Evolutionary conservation across 2,888 invertebrate species (phyloP), one percentile per base, ranked within the genome.

Genomic region (Dendrolimus pini): DNA sequence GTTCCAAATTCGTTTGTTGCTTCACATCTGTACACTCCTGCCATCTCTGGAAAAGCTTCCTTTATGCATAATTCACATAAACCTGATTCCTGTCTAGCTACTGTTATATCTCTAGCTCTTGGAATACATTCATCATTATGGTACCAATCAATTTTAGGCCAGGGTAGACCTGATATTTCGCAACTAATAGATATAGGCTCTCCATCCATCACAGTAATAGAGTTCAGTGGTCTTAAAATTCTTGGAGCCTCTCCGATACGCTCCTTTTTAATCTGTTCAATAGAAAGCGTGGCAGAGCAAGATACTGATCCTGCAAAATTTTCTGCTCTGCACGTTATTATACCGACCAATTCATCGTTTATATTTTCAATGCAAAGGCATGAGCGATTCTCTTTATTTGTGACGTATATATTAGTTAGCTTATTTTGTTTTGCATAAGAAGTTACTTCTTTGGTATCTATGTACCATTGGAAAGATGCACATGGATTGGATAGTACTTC

Each of bases 31-130:
- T 98, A 98, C 78, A 93, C 94, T 60, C 98, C 98, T 71, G 95
- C 94, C 91, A 97, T 96, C 92, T 98, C 98, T 12, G 96, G 96
- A 74, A 96, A 96, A 57, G 96, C 97, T 92, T 97, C 97, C 64
- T 93, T 93, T 68, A 98, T 96, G 64, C 94, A 93, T 66, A 98
- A 89, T 77, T 94, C 94, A 75, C 96, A 96, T 61, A 93, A 89
- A 62, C 97, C 97, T 73, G 96, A 95, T 64, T 93, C 92, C 71
- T 95, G 94, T 80, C 96, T 95, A 53, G 93, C 92, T 58, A 96
- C 93, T 12, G 92, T 92, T 57, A 96, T 93, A 77, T 96, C 96
- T 84, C 96, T 95, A 56, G 94, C 95, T 85, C 95, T 95, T 70
- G 93, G 85, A 62, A 97, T 93, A 56, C 92, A 93, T 69, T 92